Percentiles rank a stretch among this genome's conserved stretches.
phyloP scores from a whole-genome alignment of 2,797 vertebrate species.

The Brachyalestes nurse region DNA sequence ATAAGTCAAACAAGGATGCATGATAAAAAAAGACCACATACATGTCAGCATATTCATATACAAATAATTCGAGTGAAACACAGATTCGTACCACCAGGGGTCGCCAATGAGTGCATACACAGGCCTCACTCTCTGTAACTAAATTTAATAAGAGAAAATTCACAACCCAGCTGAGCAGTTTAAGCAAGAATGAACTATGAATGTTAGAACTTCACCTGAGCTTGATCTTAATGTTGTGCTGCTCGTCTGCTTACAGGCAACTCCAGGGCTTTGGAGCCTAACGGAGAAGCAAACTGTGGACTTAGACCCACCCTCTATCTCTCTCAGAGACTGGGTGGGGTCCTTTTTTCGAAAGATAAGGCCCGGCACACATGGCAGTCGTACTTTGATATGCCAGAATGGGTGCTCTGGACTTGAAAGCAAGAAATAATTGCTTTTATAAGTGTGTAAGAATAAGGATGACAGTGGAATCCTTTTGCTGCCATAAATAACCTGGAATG shows the following conservation, averaged over 20 bases:
- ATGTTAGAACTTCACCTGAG: not conserved
- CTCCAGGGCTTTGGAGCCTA: not conserved
- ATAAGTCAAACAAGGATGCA: no score
- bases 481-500: not conserved
- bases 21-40: no score
- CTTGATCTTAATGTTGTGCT: not conserved
- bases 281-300: not conserved
- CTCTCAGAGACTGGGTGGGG: slow-evolving; percentile 30
- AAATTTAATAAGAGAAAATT: not conserved
- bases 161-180: not conserved
- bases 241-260: not conserved
- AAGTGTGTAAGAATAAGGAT: not conserved
- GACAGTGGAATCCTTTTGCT: not conserved
- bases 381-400: not conserved
- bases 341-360: slow-evolving; percentile 40
- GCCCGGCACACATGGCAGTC: not conserved
- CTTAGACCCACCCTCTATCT: slow-evolving; percentile 21
- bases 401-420: not conserved
- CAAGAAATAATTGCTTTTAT: not conserved
- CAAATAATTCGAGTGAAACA: not conserved
- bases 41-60: not conserved
- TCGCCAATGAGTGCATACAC: slow-evolving; percentile 1
- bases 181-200: not conserved
- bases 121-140: not conserved
- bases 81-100: slow-evolving; percentile 16